Evolutionary conservation across 2,888 invertebrate genomes (phyloP), one percentile per base, ranked within the genome.

Genomic region (Drosophila phalerata): DNA sequence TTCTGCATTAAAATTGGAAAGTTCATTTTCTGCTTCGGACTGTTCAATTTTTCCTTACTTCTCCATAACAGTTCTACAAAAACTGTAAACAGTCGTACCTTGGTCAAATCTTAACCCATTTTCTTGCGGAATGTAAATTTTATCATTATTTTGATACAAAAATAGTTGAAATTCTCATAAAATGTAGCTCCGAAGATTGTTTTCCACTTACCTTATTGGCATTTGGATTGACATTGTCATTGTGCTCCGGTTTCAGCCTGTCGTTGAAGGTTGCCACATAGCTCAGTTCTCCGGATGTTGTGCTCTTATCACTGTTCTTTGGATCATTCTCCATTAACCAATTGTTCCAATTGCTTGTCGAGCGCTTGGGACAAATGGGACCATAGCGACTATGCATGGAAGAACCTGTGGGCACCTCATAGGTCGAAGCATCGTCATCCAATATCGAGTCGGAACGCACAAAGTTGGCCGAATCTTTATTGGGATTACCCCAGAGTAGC

Each of bases 391-490:
- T 95, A 32, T 94, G 94, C 45, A 85, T 65, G 1, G 86, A 62
- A 17, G 87, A 77, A 17, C 91, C 83, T 30, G 94, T 92, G 34
- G 95, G 94, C 43, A 94, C 93, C 82, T 95, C 95, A 90, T 95
- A 95, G 19, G 95, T 95, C 60, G 88, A 63, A 73, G 94, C 94
- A 83, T 95, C 95, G 64, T 95, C 94, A 65, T 94, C 93, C 66
- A 94, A 89, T 76, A 94, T 93, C 11, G 94, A 93, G 86, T 94
- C 94, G 34, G 94, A 93, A 32, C 94, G 93, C 15, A 93, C 92
- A 81, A 93, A 93, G 43, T 85, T 89, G 47, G 92, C 70, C 3
- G 73, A 65, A 38, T 85, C 85, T 38, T 86, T 85, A 43, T 73
- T 77, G 8, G 69, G 40, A 67, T 73, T 72, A 15, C 74, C 67